Percentiles rank a stretch among this genome's conserved stretches.
Evolutionary conservation across 2,888 invertebrate genomes (phyloP).

Genomic region (Drosophila fulvimacula): DNA sequence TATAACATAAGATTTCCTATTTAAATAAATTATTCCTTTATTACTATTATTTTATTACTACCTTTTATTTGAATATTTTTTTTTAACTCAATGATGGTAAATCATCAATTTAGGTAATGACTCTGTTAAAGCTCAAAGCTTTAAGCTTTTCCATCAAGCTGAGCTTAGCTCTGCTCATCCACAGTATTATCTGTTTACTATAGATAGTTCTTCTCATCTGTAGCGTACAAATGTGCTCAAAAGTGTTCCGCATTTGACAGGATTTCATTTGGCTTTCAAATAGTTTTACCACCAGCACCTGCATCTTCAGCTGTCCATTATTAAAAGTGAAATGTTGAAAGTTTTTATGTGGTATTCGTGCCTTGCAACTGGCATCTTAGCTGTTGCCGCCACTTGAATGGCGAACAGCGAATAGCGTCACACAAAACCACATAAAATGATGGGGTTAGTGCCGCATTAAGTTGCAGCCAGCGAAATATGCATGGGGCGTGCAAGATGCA

Average conservation of each 20-base stretch:
- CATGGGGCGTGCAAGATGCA: slow-evolving; percentile 10
- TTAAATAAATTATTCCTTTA: too few relatives aligned
- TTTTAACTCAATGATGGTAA: too few relatives aligned
- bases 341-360: slow-evolving; percentile 22
- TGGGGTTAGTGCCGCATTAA: slow-evolving; percentile 29
- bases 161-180: background rate
- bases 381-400: background rate
- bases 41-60: too few relatives aligned
- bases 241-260: background rate
- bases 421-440: slow-evolving; percentile 9
- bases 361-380: background rate
- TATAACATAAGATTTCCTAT: too few relatives aligned
- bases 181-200: background rate
- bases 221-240: background rate
- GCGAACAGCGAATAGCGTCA: background rate
- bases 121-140: too few relatives aligned
- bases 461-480: slow-evolving; percentile 13
- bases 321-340: slow-evolving; percentile 11
- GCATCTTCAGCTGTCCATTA: background rate
- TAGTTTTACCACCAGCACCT: background rate
- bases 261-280: background rate
- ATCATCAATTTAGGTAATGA: too few relatives aligned
- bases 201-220: background rate
- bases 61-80: too few relatives aligned
- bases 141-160: background rate